Evolutionary conservation across 2,113 vertebrate species (phyloP), one percentile per base, ranked within the genome.

Genomic region (Apodemus speciosus): DNA sequence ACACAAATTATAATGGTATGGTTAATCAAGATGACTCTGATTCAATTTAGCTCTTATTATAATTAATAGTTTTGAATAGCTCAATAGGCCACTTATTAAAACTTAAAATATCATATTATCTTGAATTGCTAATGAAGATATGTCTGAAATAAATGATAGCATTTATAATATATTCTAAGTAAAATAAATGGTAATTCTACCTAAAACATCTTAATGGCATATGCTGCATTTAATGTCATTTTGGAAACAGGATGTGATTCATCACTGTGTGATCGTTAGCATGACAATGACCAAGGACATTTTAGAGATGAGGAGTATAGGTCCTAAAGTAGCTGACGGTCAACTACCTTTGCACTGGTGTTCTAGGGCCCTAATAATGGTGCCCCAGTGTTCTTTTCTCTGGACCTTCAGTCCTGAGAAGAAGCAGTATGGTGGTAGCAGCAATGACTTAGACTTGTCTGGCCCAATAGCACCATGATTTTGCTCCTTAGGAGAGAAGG

Each of bases 61-160:
- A 69, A 64, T 88, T 49, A 92, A 64, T 69, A 72, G 1, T 90
- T 76, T 88, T 92, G 86, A 30, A 62, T 80, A 30, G 13, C 32
- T 83, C n/a, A 51, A 1, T 23, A 49, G 30, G 80, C 88, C 77
- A 43, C 51, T 89, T 69, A 16, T 71, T 95, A 76, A 85, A 91
- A 76, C 38, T 35, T 94, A 85, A 76, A 27, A 93, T 71, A 84
- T 21, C 30, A 68, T 53, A 77, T 91, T 92, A n/a, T 27, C 83
- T 83, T 88, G 62, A 3, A 20, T 96, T 93, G 85, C 94, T 90
- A 93, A 95, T 91, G 43, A 94, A 89, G 76, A 90, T 92, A 87
- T 21, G 83, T 18, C 46, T 58, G 72, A 77, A 93, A 86, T 49
- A 95, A 93, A 56, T 38, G 18, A 68, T 56, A 71, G 11, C 40